phyloP scores from a whole-genome alignment of 2,113 vertebrate genomes.

The Tapirus terrestris region DNA sequence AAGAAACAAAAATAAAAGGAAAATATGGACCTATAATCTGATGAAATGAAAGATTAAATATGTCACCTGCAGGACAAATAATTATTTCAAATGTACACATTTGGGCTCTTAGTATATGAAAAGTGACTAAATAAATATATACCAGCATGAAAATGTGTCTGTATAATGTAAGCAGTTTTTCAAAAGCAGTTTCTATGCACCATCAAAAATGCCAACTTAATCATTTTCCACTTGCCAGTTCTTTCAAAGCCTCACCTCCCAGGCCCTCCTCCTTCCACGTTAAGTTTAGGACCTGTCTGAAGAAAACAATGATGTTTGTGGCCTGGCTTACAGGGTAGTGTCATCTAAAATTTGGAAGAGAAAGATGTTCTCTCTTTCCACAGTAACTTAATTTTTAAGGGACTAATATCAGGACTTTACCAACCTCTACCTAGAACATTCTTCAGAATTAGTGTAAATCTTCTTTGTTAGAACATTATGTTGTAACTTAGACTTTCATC shows the following conservation, averaged over 20 bases:
- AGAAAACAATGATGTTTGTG: not conserved
- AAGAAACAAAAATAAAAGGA: slow-evolving; percentile 51
- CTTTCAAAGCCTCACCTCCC: not conserved
- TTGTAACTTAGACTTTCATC: not conserved
- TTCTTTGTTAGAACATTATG: not conserved
- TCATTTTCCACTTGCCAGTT: not conserved
- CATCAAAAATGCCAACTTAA: not conserved
- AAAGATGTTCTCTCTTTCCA: not conserved
- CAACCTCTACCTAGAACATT: not conserved
- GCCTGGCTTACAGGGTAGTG: not conserved
- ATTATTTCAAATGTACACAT: not conserved
- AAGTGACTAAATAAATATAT: slow-evolving; percentile 11
- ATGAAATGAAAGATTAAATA: slow-evolving; percentile 21
- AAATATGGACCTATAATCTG: slow-evolving; percentile 25
- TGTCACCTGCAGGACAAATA: not conserved
- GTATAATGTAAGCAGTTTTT: slow-evolving; percentile 42
- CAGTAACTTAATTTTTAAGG: not conserved
- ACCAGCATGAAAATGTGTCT: not conserved
- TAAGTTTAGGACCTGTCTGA: not conserved
- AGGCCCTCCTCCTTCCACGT: not conserved
- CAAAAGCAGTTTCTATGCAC: not conserved
- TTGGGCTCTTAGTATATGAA: not conserved
- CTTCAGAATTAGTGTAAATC: not conserved
- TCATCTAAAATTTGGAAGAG: not conserved
- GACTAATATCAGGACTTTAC: not conserved